Base-by-base conservation (phyloP, 2,797 vertebrate genomes). In the Tragopan temminckii region DNA sequence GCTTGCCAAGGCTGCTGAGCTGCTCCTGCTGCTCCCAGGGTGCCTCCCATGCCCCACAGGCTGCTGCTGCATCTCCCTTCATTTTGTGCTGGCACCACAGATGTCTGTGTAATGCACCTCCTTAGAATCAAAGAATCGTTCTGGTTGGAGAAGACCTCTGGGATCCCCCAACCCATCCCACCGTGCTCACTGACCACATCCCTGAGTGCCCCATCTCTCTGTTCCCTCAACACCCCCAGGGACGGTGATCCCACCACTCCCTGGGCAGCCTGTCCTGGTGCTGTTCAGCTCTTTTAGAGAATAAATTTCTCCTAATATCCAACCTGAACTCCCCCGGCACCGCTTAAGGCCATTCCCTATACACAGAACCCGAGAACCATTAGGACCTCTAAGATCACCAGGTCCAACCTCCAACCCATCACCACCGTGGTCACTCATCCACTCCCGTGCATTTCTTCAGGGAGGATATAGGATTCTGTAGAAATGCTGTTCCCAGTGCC, bases 401-500 rank as follows among this genome's bases (percentile, higher is more conserved):
- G 4, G 18, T 31, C 31, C 53, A 31, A 53, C 16, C 52, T 11
- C 29, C 52, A 53, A n/a, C 52, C 29, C 52, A 55, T 7, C 29
- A 18, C 52, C 29, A 29, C 25, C 50, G 4, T 29, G 27, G 27
- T 24, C 13, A 7, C 16, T 53, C 52, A 31, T 4, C 16, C 50
- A 29, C 50, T 7, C 19, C 52, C 31, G 19, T 5, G 18, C 1
- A 2, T 33, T 42, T 36, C 69, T 23, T 9, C 1, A 13, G 52
- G 25, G 17, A 35, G 29, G 19, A 17, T 1, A 20, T 1, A 2
- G 33, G 12, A 3, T 1, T 0, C 27, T 1, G 13, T 2, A 25
- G 31, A 14, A 4, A 19, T 18, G 24, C 29, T 31, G 43, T 52
- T 81, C 63, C 45, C 13, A 0, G 18, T 16, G 68, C 35, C 42